Base-by-base conservation (phyloP, 2,797 vertebrate genomes). In the Tamandua tetradactyla region DNA sequence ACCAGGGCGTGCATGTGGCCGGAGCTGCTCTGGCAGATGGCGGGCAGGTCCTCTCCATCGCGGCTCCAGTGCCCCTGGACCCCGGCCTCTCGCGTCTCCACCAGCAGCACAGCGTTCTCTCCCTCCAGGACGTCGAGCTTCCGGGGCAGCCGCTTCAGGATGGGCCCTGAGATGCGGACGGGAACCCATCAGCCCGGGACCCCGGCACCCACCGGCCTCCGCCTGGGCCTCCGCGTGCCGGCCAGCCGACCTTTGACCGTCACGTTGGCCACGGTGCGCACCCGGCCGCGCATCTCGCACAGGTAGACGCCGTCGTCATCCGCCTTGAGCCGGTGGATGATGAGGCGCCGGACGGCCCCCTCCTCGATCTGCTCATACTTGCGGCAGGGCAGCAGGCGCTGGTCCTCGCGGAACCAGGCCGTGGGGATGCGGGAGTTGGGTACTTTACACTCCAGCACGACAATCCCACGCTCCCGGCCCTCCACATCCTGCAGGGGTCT, bases 241-340 rank as follows among this genome's bases (percentile, higher is more conserved):
- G 66, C 74, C 85, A 20, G 75, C 98, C 95, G 97, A 99, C 99
- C 99, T 99, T 99, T 99, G 49, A 99, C 99, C 0, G 99, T 99
- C 74, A 99, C 99, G 84, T 99, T 99, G 1, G 99, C 99, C 27
- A 99, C 99, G 40, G 99, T 99, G 98, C 99, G 98, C 13, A 99
- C 99, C 5, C 99, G 99, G 97, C 99, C 99, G 14, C 99, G 98
- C 99, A 99, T 99, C 98, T 99, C 99, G 35, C 99, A 99, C 89
- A 99, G 99, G 97, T 99, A 99, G 97, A 99, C 98, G 22, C 99
- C 99, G 0, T 99, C 99, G 0, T 99, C 99, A 0, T 99, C 99
- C 0, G 99, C 98, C 93, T 98, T 99, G 18, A 99, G 99, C 52
- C 99, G 99, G 0, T 99, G 99, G 97, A 99, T 99, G 74, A 99